A percentile compares a stretch with the other conserved stretches of the same genome.
Conservation (phyloP, 2,113 vertebrate genomes). For the Vireo altiloquus region DNA sequence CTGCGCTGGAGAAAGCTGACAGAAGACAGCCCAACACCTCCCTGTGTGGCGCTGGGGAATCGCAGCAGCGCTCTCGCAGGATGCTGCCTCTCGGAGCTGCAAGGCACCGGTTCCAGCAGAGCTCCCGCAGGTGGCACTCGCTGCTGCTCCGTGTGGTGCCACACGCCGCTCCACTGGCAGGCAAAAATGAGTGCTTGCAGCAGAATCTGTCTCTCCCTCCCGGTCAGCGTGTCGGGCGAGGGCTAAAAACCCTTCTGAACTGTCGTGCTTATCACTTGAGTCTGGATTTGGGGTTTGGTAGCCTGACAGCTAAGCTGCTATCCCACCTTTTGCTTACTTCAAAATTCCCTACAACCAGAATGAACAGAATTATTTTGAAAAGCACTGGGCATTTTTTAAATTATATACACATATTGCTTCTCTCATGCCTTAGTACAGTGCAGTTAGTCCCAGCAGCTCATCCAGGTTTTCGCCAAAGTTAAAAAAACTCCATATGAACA, state of each 20-base stretch:
- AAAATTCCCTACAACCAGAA: not conserved
- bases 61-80: rapidly evolving
- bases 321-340: not conserved
- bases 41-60: rapidly evolving
- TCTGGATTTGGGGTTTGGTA: not conserved
- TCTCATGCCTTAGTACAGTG: not conserved
- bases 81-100: rapidly evolving
- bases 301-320: not conserved
- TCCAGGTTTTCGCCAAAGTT: not conserved
- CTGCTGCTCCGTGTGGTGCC: not conserved
- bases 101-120: not conserved
- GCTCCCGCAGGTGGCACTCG: conserved; percentile 42
- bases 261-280: rapidly evolving
- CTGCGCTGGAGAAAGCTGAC: not conserved
- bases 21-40: not conserved
- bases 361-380: not conserved
- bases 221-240: not conserved
- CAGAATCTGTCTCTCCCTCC: not conserved
- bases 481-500: not conserved
- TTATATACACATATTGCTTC: not conserved
- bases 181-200: rapidly evolving
- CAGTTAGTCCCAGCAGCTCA: not conserved
- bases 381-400: not conserved
- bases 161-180: not conserved
- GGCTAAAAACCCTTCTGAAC: not conserved